Conservation (phyloP, 2,797 vertebrate genomes). For the Eleutherodactylus coqui region DNA sequence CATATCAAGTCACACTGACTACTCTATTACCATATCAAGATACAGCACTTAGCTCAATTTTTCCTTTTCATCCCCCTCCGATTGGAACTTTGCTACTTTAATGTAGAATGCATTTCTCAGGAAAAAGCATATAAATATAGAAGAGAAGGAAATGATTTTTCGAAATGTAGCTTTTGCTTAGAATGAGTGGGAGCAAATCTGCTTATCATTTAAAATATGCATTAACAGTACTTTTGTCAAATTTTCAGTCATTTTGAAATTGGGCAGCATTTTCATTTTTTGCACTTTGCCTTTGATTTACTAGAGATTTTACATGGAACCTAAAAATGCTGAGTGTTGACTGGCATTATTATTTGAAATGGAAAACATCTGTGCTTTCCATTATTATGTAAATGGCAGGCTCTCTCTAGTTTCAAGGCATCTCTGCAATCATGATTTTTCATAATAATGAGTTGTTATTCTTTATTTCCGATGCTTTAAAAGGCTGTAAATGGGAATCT, state of each 20-base stretch:
- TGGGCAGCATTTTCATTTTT: slow-evolving; percentile 36
- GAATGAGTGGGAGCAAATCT: slow-evolving; percentile 1
- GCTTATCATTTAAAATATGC: slow-evolving; percentile 32
- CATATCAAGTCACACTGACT: not conserved
- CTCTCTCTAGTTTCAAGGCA: slow-evolving; percentile 38
- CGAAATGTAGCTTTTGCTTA: not conserved
- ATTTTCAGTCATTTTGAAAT: slow-evolving; percentile 37
- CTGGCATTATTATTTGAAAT: slow-evolving; percentile 44
- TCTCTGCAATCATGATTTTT: slow-evolving; percentile 51
- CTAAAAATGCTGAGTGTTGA: slow-evolving; percentile 34
- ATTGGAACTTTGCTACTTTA: not conserved
- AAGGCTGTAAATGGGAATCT: slow-evolving; percentile 48
- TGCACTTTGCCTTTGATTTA: slow-evolving; percentile 17
- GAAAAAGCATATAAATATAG: slow-evolving; percentile 9
- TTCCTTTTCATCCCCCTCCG: not conserved
- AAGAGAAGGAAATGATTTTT: not conserved
- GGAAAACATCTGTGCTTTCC: slow-evolving; percentile 47
- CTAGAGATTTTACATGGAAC: slow-evolving; percentile 20
- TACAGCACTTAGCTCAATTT: not conserved
- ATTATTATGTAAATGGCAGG: slow-evolving; percentile 57
- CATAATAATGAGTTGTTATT: slow-evolving; percentile 51
- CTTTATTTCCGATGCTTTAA: slow-evolving; percentile 26
- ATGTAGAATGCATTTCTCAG: not conserved
- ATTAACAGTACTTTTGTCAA: slow-evolving; percentile 28
- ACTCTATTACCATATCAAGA: not conserved